Evolutionary conservation across 2,888 invertebrate species (phyloP), one percentile per base, ranked within the genome.

Genomic region (Chymomyza amoena): DNA sequence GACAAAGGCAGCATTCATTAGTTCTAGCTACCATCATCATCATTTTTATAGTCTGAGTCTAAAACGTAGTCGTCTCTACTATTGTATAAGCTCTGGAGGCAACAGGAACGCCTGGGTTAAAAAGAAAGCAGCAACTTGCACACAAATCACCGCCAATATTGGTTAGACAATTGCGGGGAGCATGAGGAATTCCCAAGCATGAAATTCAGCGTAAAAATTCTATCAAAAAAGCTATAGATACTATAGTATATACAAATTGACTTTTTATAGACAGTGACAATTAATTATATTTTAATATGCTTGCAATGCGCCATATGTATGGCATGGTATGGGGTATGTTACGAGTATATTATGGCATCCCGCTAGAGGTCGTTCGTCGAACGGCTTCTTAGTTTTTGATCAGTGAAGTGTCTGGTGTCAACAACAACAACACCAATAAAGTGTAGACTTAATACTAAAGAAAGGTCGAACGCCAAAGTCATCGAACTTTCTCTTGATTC

Each of bases 221-320:
- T 28, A n/a, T 59, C 16, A 2, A n/a, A 28, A 32, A 59, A 59
- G 59, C 59, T 20, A 6, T n/a, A 59, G 32, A 59, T 32, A 28
- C 32, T 32, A 32, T 3, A 20, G n/a, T 32, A 32, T 59, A 59
- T 28, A 59, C 32, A 59, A 84, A 86, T 84, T 70, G 80, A 84
- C 79, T 84, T 84, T 82, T 86, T 75, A 84, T 80, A 79, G 80
- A 82, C 82, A 82, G 82, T 84, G 84, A 87, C 84, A 85, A 84
- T 84, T 84, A 84, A 84, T 84, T 84, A 86, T 83, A 77, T 78
- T 83, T 84, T 84, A 81, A 87, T 84, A 84, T 84, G 80, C 82
- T 73, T 75, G 77, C 79, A 79, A 69, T 68, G 39, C 9, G 25
- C 61, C 15, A 52, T 36, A 6, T n/a, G 28, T 64, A 9, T 54